phyloP scores from a whole-genome alignment of 2,113 vertebrate genomes.

The Nerophis lumbriciformis region DNA sequence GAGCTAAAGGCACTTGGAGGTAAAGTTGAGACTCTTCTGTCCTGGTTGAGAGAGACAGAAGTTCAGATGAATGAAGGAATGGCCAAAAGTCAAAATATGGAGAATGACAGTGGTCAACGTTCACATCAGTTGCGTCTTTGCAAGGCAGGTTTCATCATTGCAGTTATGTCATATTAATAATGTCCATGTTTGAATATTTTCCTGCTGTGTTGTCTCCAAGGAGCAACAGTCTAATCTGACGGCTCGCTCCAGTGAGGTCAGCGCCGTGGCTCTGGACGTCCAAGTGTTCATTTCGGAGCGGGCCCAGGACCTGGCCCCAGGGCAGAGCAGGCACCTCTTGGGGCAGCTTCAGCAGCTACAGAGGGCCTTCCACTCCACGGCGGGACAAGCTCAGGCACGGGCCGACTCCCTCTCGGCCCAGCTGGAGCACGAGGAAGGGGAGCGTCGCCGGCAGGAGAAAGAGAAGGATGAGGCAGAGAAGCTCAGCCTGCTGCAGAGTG shows the following conservation, averaged over 20 bases:
- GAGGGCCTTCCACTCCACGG: slow-evolving; percentile 75
- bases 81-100: slow-evolving; percentile 29
- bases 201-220: slow-evolving; percentile 45
- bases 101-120: slow-evolving; percentile 23
- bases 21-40: slow-evolving; percentile 71
- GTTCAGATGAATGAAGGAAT: slow-evolving; percentile 39
- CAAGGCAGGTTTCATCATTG: slow-evolving; percentile 60
- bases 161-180: background rate
- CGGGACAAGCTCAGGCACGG: slow-evolving; percentile 65
- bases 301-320: slow-evolving; percentile 79
- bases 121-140: slow-evolving; percentile 66
- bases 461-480: slow-evolving; percentile 46
- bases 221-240: slow-evolving; percentile 72
- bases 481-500: slow-evolving; percentile 49
- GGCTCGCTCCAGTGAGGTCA: slow-evolving; percentile 74
- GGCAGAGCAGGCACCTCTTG: slow-evolving; percentile 83
- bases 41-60: slow-evolving; percentile 71
- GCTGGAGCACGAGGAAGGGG: slow-evolving; percentile 57
- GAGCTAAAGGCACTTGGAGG: slow-evolving; percentile 64
- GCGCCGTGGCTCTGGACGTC: slow-evolving; percentile 72
- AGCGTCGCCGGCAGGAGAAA: slow-evolving; percentile 35
- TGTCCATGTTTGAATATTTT: background rate
- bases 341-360: slow-evolving; percentile 83
- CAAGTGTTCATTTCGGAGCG: slow-evolving; percentile 88
- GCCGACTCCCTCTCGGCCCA: slow-evolving; percentile 68